Conservation (phyloP, 1,140 invertebrate genomes). For the Galendromus occidentalis region DNA sequence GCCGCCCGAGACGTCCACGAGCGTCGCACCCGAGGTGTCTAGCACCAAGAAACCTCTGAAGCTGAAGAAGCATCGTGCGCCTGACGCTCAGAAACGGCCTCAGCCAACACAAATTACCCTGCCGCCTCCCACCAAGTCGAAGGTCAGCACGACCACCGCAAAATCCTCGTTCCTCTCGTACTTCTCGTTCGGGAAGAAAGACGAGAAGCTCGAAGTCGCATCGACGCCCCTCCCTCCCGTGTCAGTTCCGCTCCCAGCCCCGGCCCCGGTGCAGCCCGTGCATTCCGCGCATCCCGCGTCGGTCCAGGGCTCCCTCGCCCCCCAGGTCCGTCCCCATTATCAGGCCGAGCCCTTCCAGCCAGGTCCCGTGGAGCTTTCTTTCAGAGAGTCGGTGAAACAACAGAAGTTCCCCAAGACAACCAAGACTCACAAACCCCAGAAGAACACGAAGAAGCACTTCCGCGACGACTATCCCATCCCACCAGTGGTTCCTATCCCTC, state of each 20-base stretch:
- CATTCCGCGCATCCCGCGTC: not conserved
- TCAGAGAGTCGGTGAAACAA: not conserved
- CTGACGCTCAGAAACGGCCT: not conserved
- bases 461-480: not conserved
- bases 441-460: not conserved
- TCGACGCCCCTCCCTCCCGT: not conserved
- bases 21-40: not conserved
- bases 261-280: not conserved
- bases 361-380: not conserved
- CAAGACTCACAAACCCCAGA: not conserved
- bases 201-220: not conserved
- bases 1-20: not conserved
- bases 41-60: not conserved
- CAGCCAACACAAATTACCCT: not conserved
- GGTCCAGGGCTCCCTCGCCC: not conserved
- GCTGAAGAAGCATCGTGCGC: conserved; percentile 1
- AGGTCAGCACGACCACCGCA: not conserved
- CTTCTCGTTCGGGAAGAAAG: conserved; percentile 5
- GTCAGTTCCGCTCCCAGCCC: not conserved
- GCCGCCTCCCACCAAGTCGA: not conserved
- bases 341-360: not conserved
- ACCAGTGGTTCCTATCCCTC: not conserved
- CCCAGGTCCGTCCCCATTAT: not conserved
- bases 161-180: conserved; percentile 8
- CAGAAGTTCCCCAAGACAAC: conserved; percentile 10